A percentile compares a stretch with the other conserved stretches of the same genome.
These are phyloP conservation scores for Myrmecophaga tridactyla DNA, from an alignment of 2,113 vertebrate genomes.

Conservation along the genomic window DNA sequence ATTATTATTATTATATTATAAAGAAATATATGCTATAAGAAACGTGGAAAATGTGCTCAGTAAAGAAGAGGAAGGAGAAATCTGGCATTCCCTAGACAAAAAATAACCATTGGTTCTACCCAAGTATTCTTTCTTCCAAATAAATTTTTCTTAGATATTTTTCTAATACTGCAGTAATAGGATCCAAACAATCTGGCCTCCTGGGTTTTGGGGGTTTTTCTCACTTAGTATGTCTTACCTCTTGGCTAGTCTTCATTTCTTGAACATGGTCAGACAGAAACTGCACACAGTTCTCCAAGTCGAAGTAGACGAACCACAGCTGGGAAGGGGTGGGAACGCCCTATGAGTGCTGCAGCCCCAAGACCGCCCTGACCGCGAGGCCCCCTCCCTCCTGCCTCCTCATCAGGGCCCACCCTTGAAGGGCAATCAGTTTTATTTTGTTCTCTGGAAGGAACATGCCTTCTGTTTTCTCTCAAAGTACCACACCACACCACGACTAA, in stretches of 20 bases:
- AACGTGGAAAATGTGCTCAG: neutral
- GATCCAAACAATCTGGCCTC: neutral
- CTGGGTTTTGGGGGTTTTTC: neutral
- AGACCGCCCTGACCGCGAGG: neutral
- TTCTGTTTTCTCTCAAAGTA: neutral
- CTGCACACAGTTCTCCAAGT: constrained; percentile 75
- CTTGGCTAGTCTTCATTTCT: constrained; percentile 74
- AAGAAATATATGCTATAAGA: neutral
- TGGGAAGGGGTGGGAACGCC: constrained; percentile 56
- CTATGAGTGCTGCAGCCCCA: neutral
- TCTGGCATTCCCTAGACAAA: neutral
- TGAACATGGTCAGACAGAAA: constrained; percentile 76
- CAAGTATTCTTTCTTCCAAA: neutral
- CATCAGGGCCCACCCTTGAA: accelerated
- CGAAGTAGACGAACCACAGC: constrained; percentile 84
- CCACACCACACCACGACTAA: accelerated
- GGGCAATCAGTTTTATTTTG: neutral
- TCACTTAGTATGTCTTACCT: constrained; percentile 69
- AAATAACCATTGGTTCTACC: too few species aligned
- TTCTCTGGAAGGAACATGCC: neutral
- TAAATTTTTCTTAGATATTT: neutral
- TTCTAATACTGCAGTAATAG: neutral
- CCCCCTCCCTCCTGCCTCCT: neutral
- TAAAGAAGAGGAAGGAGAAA: neutral
- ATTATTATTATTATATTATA: neutral